Evolutionary conservation across 2,797 vertebrate species (phyloP).

Genomic region (Pseudochirops corinnae): DNA sequence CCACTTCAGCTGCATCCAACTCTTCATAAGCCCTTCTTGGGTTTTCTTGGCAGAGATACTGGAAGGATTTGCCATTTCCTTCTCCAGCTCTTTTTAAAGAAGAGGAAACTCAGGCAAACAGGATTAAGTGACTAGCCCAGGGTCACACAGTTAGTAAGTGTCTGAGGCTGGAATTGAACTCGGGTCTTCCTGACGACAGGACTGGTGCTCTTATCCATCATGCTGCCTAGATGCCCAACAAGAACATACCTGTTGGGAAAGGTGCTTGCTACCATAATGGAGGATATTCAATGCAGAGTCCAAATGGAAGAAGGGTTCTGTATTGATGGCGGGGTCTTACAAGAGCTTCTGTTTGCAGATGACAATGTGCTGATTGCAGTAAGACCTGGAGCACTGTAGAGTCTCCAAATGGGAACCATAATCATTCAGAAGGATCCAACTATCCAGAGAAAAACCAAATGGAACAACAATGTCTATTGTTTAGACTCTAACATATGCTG

Average conservation of each 20-base stretch:
- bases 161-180: background rate
- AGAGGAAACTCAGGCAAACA: background rate
- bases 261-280: background rate
- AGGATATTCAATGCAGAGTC: background rate
- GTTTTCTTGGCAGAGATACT: background rate
- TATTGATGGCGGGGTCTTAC: background rate
- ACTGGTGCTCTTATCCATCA: background rate
- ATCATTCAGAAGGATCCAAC: background rate
- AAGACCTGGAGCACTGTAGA: background rate
- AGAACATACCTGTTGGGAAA: background rate
- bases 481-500: background rate
- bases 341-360: background rate
- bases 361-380: background rate
- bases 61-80: background rate
- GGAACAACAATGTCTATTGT: background rate
- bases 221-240: background rate
- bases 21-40: background rate
- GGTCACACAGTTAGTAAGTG: background rate
- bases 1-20: background rate
- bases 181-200: background rate
- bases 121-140: background rate
- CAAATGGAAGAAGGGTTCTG: background rate
- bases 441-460: background rate
- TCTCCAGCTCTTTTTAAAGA: background rate
- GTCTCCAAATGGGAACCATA: background rate